phyloP scores from a whole-genome alignment of 2,888 invertebrate genomes.

The Choristoneura rosaceana region DNA sequence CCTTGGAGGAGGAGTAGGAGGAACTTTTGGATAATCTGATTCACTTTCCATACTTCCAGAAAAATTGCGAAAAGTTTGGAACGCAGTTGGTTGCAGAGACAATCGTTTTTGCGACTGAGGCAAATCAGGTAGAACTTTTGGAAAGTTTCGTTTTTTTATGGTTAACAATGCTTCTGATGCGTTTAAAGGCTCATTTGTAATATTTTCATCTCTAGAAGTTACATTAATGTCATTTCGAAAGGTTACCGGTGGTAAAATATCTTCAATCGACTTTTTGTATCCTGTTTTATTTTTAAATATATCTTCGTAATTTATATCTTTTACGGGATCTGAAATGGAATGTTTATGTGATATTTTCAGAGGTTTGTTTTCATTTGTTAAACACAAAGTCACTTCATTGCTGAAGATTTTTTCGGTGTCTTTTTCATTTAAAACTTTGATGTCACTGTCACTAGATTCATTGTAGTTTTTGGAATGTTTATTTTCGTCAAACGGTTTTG shows the following conservation, averaged over 20 bases:
- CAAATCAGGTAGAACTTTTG: constrained; percentile 94
- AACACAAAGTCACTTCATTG: constrained; percentile 71
- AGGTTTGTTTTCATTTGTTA: constrained; percentile 60
- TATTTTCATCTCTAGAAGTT: constrained; percentile 87
- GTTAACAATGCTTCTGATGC: constrained; percentile 90
- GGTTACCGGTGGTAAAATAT: constrained; percentile 76
- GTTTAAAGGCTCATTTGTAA: constrained; percentile 74
- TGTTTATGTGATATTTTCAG: constrained; percentile 87
- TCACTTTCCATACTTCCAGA: constrained; percentile 63
- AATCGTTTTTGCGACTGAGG: constrained; percentile 86
- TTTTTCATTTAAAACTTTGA: constrained; percentile 23
- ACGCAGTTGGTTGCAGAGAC: constrained; percentile 86
- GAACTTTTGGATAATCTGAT: constrained; percentile 75
- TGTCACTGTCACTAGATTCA: constrained; percentile 53
- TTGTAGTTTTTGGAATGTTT: constrained; percentile 66
- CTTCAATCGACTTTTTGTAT: constrained; percentile 56
- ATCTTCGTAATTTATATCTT: constrained; percentile 82
- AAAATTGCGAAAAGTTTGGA: constrained; percentile 73
- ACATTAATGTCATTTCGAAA: constrained; percentile 89
- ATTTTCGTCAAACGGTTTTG: constrained; percentile 85
- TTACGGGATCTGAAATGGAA: constrained; percentile 89
- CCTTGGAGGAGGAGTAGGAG: constrained; percentile 91
- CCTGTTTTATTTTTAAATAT: constrained; percentile 66
- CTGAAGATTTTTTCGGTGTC: constrained; percentile 60
- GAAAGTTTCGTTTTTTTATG: constrained; percentile 92